phyloP scores from a whole-genome alignment of 2,888 invertebrate genomes.

The Lycaena phlaeas region DNA sequence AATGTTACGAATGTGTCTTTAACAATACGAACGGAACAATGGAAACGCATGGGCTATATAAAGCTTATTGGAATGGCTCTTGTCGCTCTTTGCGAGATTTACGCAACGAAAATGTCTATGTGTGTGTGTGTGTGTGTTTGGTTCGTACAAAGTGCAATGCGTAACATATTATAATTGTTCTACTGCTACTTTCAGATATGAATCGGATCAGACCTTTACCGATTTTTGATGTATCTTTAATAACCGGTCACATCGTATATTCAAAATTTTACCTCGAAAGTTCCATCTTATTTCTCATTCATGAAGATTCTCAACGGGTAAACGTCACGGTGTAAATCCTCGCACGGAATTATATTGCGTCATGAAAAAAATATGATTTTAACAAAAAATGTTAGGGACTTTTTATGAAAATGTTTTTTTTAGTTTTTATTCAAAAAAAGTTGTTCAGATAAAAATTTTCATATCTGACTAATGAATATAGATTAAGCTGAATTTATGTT shows the following conservation, averaged over 20 bases:
- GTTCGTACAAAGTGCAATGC: too few species aligned
- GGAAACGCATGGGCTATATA: background rate
- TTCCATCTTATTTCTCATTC: background rate
- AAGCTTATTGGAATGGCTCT: too few species aligned
- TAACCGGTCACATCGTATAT: background rate
- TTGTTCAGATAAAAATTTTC: too few species aligned
- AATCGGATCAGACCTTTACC: too few species aligned
- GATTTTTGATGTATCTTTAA: too few species aligned
- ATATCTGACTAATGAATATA: background rate
- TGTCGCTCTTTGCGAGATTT: too few species aligned
- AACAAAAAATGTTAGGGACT: background rate
- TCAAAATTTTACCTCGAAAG: background rate
- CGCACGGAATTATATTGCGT: background rate
- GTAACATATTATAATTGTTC: too few species aligned
- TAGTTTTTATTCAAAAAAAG: background rate
- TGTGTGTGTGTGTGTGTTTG: too few species aligned
- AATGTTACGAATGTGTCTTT: too few species aligned
- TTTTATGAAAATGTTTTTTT: background rate
- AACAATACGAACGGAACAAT: background rate
- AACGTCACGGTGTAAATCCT: background rate
- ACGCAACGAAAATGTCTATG: too few species aligned
- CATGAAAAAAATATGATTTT: background rate
- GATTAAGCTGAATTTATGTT: too few species aligned
- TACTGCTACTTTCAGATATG: too few species aligned
- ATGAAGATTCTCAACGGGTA: background rate